Conservation (phyloP, 2,797 vertebrate species). For the Rhadinocentrus ornatus region DNA sequence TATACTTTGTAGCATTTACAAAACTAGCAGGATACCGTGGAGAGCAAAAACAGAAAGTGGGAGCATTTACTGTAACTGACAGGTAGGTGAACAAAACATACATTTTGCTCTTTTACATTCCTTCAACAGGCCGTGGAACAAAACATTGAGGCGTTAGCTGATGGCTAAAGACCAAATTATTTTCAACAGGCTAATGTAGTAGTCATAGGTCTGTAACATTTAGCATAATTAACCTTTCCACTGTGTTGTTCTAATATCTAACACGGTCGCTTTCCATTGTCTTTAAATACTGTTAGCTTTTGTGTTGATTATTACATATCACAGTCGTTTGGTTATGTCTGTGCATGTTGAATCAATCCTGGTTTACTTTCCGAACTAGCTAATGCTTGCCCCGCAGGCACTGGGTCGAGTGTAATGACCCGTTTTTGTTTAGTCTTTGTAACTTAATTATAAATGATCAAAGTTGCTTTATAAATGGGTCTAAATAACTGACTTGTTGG, state of each 20-base stretch:
- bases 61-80: background rate
- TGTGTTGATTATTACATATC: background rate
- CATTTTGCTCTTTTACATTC: constrained; percentile 11
- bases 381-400: background rate
- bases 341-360: background rate
- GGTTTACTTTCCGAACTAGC: constrained; percentile 1
- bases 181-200: constrained; percentile 6
- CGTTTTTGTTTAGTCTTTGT: background rate
- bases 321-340: constrained; percentile 3
- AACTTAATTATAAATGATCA: background rate
- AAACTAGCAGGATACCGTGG: background rate
- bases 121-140: background rate
- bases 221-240: background rate
- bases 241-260: background rate
- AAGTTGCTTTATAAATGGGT: background rate
- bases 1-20: constrained; percentile 13
- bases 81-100: constrained; percentile 52
- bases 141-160: constrained; percentile 27
- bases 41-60: constrained; percentile 11
- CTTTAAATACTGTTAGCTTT: background rate
- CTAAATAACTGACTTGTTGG: background rate
- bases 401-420: background rate
- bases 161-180: constrained; percentile 7
- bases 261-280: background rate
- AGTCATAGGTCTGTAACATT: background rate